Percentiles rank a stretch among this genome's conserved stretches.
phyloP scores from a whole-genome alignment of 2,113 vertebrate species.

The Neogobius melanostomus region DNA sequence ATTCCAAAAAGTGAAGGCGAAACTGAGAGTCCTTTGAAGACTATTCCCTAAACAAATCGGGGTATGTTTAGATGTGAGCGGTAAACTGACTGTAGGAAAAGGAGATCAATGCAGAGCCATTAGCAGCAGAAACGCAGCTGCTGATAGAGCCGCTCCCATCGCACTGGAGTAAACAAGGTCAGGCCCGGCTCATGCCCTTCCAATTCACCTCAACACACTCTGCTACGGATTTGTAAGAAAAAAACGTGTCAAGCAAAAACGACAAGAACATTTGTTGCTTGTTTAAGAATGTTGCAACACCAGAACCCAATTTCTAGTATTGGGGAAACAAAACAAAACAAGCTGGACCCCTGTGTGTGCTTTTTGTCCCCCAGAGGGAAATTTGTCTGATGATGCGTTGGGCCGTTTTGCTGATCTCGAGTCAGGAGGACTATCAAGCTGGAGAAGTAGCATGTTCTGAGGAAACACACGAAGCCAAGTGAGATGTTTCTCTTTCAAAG shows the following conservation, averaged over 20 bases:
- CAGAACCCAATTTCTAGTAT: conserved; percentile 16
- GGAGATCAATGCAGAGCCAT: conserved; percentile 60
- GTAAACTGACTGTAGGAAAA: conserved; percentile 1
- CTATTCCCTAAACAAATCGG: not conserved
- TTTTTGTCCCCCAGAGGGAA: too few species aligned
- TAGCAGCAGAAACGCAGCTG: conserved; percentile 39
- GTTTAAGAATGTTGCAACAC: conserved; percentile 10
- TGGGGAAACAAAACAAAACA: too few species aligned
- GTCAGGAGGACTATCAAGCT: too few species aligned
- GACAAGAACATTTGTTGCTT: too few species aligned
- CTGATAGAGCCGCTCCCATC: conserved; percentile 30
- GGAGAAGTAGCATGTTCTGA: too few species aligned
- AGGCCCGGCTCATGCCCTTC: conserved; percentile 58
- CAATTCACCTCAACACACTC: conserved; percentile 17
- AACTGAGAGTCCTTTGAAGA: not conserved
- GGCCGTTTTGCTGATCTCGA: too few species aligned
- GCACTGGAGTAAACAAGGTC: conserved; percentile 62
- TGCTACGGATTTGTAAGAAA: conserved; percentile 32
- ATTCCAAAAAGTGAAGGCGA: not conserved
- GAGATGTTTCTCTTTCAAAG: too few species aligned
- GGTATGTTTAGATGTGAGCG: not conserved
- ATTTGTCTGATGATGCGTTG: too few species aligned
- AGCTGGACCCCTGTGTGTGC: too few species aligned
- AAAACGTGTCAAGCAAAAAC: too few species aligned
- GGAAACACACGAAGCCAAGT: too few species aligned